A percentile compares a stretch with the other conserved stretches of the same genome.
These are phyloP conservation scores for Tachuris rubrigastra DNA, from an alignment of 2,113 vertebrate species.

Conservation along the genomic window DNA sequence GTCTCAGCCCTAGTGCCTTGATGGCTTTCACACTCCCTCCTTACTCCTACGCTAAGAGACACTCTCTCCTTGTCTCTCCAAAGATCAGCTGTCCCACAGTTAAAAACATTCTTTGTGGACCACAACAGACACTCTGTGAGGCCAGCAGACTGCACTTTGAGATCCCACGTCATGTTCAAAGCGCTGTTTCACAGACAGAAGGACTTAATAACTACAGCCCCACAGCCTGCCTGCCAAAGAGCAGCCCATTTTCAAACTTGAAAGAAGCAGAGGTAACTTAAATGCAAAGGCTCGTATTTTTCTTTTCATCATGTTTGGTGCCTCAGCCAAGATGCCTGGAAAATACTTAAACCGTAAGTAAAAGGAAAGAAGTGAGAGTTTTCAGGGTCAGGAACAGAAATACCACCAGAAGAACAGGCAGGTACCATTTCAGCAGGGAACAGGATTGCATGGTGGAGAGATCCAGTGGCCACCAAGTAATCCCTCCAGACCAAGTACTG, in stretches of 20 bases:
- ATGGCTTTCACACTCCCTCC: neutral
- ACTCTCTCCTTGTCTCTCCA: neutral
- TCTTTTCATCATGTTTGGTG: neutral
- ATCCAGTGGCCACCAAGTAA: neutral
- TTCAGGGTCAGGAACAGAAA: neutral
- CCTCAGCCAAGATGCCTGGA: neutral
- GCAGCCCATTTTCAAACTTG: neutral
- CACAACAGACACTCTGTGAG: neutral
- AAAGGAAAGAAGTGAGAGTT: neutral
- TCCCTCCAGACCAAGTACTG: neutral
- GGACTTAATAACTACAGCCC: accelerated
- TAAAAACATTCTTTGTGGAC: neutral
- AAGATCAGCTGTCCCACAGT: neutral
- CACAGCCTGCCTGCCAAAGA: neutral
- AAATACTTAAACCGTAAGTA: neutral
- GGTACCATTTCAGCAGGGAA: neutral
- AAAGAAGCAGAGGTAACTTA: neutral
- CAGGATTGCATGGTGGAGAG: accelerated
- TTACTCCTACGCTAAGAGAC: neutral
- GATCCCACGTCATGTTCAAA: neutral
- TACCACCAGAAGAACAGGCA: neutral
- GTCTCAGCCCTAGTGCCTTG: neutral
- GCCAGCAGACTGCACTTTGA: neutral
- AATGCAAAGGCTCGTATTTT: neutral
- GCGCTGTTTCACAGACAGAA: neutral